Evolutionary conservation across 1,140 invertebrate genomes (phyloP).

Genomic region (Dreissena rostriformis): DNA sequence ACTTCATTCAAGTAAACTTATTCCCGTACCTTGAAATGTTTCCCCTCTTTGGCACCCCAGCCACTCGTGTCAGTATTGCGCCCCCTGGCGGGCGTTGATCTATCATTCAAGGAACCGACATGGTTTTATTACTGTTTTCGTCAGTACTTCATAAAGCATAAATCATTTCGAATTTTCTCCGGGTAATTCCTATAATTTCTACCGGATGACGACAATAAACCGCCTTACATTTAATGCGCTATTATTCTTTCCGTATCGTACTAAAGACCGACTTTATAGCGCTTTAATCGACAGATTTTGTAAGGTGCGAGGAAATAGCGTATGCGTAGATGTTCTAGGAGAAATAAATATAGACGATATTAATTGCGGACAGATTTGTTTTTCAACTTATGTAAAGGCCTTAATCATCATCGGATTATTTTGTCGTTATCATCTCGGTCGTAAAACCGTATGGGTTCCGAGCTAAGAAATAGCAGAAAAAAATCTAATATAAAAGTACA

Average conservation of each 20-base stretch:
- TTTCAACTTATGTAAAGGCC: not conserved
- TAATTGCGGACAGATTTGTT: not conserved
- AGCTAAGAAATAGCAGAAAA: not conserved
- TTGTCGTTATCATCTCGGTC: not conserved
- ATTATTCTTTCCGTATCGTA: constrained; percentile 34
- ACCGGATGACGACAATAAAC: constrained; percentile 47
- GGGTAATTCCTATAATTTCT: constrained; percentile 39
- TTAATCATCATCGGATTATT: not conserved
- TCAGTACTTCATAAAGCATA: constrained; percentile 41
- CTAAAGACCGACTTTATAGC: constrained; percentile 40
- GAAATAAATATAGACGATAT: not conserved
- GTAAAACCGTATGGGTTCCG: not conserved
- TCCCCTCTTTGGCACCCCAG: too few relatives aligned
- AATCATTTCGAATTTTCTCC: constrained; percentile 50
- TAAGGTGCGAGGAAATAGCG: constrained; percentile 24
- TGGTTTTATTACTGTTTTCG: constrained; percentile 36
- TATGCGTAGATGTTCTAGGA: too few relatives aligned
- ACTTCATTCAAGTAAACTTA: too few relatives aligned
- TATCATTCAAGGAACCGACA: constrained; percentile 42
- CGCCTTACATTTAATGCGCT: constrained; percentile 28
- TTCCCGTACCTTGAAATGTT: too few relatives aligned
- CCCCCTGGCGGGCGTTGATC: not conserved
- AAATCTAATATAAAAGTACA: too few relatives aligned
- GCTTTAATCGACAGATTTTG: constrained; percentile 5
- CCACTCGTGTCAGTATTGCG: too few relatives aligned